Evolutionary conservation across 2,797 vertebrate genomes (phyloP), one percentile per base, ranked within the genome.

Genomic region (Melopsittacus undulatus): DNA sequence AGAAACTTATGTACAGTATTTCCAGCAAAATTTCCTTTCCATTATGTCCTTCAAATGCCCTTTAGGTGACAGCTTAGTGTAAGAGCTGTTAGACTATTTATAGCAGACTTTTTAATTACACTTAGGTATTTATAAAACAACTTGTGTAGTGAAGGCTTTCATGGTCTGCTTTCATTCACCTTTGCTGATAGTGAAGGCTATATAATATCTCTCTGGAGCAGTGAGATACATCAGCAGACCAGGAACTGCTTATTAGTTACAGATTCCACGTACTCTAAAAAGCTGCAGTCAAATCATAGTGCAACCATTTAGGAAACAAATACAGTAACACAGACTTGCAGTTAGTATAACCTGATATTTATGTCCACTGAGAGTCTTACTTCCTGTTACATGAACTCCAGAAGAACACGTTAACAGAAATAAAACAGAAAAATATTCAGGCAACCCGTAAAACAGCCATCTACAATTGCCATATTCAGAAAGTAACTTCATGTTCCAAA

Each of bases 41-140:
- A 17, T 81, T 86, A 14, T 68, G 67, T 62, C 73, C 59, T 96
- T 96, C 57, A 61, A 67, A 66, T 54, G 70, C 67, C 88, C 80
- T 93, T 93, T 23, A 52, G 61, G 87, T 83, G 62, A 52, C 83
- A 90, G 32, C 32, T 84, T 52, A 63, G 46, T 63, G 23, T 67
- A 68, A 95, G 73, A 90, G 61, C 57, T 79, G 66, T 45, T 85
- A 36, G 48, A 34, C 78, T 97, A 97, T 97, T 97, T 97, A 95
- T 96, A 97, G 94, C 36, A 82, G 49, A 42, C 72, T 66, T 94
- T 87, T 85, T 63, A 96, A 88, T 87, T 3, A 0, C 89, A 52
- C 67, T 67, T 76, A 24, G 70, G 87, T 94, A 90, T 82, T 95
- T 95, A 88, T 86, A 92, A 95, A 96, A 88, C 57, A 72, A 51